Evolutionary conservation across 2,113 vertebrate species (phyloP).

Genomic region (Cyanoderma ruficeps): DNA sequence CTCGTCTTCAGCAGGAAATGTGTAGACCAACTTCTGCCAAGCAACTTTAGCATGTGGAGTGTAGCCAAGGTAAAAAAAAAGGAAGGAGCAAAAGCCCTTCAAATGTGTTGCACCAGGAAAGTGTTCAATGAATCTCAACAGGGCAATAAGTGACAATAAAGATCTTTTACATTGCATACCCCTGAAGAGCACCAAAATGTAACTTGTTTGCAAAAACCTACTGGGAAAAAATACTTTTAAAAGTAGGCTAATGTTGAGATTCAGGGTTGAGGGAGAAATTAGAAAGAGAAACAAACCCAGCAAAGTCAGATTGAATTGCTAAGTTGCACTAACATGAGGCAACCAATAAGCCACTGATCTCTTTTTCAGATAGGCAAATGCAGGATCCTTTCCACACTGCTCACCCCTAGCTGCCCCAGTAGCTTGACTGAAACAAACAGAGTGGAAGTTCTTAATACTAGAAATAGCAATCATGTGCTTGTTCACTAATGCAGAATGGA

Average conservation of each 20-base stretch:
- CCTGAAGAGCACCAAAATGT: not conserved
- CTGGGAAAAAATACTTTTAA: not conserved
- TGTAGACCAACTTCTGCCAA: not conserved
- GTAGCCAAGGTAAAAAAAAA: not conserved
- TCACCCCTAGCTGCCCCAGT: not conserved
- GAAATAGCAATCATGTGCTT: not conserved
- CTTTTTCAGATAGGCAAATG: not conserved
- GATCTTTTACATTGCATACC: not conserved
- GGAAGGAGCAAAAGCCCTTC: not conserved
- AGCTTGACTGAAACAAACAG: not conserved
- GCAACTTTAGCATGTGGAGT: accelerated
- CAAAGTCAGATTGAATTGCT: not conserved
- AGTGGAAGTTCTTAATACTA: not conserved
- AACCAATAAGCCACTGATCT: not conserved
- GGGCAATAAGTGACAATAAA: not conserved
- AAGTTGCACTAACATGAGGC: not conserved
- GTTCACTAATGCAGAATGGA: not conserved
- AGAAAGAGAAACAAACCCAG: not conserved
- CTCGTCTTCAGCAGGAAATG: not conserved
- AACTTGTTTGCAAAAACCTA: not conserved
- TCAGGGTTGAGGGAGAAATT: not conserved
- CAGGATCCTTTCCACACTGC: not conserved
- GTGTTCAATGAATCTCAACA: not conserved
- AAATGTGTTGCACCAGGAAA: not conserved
- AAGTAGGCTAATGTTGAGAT: not conserved